Conservation (phyloP, 2,888 invertebrate genomes). For the Scaeva pyrastri region DNA sequence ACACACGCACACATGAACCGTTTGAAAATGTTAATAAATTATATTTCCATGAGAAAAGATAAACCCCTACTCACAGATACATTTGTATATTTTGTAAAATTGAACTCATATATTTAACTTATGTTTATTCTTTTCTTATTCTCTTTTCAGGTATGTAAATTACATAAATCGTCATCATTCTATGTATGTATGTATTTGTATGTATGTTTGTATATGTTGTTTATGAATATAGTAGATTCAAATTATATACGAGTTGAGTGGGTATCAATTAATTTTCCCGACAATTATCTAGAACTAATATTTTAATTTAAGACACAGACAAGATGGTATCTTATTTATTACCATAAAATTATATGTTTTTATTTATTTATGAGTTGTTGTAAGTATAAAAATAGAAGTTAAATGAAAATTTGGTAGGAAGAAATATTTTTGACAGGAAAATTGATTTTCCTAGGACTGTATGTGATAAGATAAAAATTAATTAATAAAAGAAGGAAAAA, state of each 20-base stretch:
- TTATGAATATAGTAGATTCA: constrained; percentile 22
- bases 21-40: constrained; percentile 34
- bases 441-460: too few relatives aligned
- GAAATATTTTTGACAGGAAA: too few relatives aligned
- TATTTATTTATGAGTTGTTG: too few relatives aligned
- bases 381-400: too few relatives aligned
- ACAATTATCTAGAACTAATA: constrained; percentile 12
- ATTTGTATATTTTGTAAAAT: background rate
- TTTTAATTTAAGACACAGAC: constrained; percentile 38
- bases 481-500: too few relatives aligned
- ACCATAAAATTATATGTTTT: too few relatives aligned
- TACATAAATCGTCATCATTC: constrained; percentile 5
- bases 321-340: too few relatives aligned
- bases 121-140: constrained; percentile 25
- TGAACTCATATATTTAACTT: constrained; percentile 16
- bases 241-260: background rate
- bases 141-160: constrained; percentile 59
- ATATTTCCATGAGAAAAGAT: constrained; percentile 36
- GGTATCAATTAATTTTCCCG: constrained; percentile 42
- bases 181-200: too few relatives aligned
- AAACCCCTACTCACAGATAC: constrained; percentile 26
- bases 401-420: too few relatives aligned
- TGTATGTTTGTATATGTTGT: background rate
- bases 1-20: background rate
- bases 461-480: too few relatives aligned